Base-by-base conservation (phyloP, 2,113 vertebrate genomes). In the Phrynocephalus versicolor region DNA sequence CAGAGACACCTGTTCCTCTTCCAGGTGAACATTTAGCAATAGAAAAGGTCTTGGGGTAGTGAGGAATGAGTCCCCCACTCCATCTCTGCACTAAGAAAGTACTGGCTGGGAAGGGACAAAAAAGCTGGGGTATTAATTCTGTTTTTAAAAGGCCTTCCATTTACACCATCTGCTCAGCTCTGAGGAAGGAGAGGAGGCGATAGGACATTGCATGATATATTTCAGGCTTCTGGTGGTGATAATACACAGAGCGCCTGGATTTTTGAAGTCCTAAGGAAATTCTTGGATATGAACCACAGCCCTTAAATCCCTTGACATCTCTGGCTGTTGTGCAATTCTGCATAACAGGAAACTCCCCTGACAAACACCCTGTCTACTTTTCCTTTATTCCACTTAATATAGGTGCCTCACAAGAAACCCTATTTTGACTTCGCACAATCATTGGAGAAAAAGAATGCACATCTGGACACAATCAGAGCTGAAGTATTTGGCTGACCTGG, bases 371-470 rank as follows among this genome's bases (percentile, higher is more conserved):
- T 85, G 92, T 92, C 88, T 91, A 62, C 81, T 88, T 93, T 92
- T 88, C 89, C 88, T 94, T 67, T 92, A 86, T 92, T 85, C 83
- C 87, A 88, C 86, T 94, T 93, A 85, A 92, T 84, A 88, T 90
- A 95, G 89, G 87, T 90, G 85, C 89, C 91, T 72, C 91, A 74
- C 82, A 69, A 88, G 92, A 93, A 93, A 87, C 81, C 84, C 90
- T 81, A 81, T 86, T 84, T 86, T 88, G 91, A 92, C 85, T 92
- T 82, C 79, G 84, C 85, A 90, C 88, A 87, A 12, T 27, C 78
- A 79, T 73, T 91, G 86, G 88, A 73, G 91, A 85, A 83, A 89
- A 94, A 92, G 94, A 91, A 75, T 60, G 33, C 84, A 88, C 92
- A 94, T 93, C 89, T 94, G 93, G 91, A 90, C 89, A 89, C 1